A percentile compares a stretch with the other conserved stretches of the same genome.
These are phyloP conservation scores for Anarrhichthys ocellatus DNA, from an alignment of 2,113 vertebrate species.

Conservation along the genomic window DNA sequence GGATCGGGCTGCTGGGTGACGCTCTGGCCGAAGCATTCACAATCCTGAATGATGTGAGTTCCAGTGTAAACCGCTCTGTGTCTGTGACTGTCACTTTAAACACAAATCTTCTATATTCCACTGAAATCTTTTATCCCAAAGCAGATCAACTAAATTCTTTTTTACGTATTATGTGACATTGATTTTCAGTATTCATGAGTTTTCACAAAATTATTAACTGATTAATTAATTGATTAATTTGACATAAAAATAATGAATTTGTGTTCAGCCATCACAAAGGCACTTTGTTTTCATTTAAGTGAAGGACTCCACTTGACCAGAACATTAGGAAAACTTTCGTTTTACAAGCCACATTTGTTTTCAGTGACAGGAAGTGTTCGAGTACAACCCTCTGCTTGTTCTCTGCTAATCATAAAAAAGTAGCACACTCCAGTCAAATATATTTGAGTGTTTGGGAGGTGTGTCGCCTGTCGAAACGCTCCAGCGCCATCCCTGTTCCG, in stretches of 20 bases:
- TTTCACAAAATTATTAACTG: constrained; percentile 4
- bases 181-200: constrained; percentile 15
- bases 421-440: constrained; percentile 37
- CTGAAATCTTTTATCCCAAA: constrained; percentile 18
- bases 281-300: constrained; percentile 47
- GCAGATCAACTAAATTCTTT: constrained; percentile 13
- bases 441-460: constrained; percentile 60
- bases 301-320: constrained; percentile 35
- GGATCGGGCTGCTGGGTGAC: constrained; percentile 95
- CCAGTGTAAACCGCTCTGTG: background rate
- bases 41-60: constrained; percentile 92
- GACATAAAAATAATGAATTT: constrained; percentile 31
- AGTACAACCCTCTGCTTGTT: constrained; percentile 43
- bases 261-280: background rate
- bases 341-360: constrained; percentile 61
- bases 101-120: constrained; percentile 18
- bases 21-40: constrained; percentile 96
- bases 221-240: constrained; percentile 41
- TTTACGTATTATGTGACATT: constrained; percentile 43
- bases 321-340: constrained; percentile 60
- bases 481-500: constrained; percentile 58
- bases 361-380: constrained; percentile 51
- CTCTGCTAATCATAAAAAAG: constrained; percentile 58
- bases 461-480: constrained; percentile 68
- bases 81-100: constrained; percentile 23